Conservation (phyloP, 2,888 invertebrate species). For the Eupithecia abbreviata region DNA sequence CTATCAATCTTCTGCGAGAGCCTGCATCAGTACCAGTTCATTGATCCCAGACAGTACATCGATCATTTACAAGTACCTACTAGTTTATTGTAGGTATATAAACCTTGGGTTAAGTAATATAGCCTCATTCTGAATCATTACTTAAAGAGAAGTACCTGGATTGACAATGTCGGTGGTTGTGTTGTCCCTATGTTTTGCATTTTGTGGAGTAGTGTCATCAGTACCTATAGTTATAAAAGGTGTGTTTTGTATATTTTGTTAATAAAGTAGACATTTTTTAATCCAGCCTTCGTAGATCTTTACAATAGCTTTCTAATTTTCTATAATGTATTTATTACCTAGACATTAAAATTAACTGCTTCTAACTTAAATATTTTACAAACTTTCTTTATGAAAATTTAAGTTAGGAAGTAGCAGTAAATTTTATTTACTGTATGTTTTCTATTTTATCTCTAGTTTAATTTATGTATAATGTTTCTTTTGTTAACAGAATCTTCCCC, state of each 20-base stretch:
- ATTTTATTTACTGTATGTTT: no score
- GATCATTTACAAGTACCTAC: constrained; percentile 30
- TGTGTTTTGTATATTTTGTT: constrained; percentile 35
- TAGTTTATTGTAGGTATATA: constrained; percentile 42
- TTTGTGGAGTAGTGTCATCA: constrained; percentile 45
- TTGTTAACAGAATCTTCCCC: constrained; percentile 60
- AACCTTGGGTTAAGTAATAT: constrained; percentile 43
- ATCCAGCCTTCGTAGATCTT: background rate
- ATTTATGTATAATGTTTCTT: background rate
- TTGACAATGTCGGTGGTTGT: constrained; percentile 41
- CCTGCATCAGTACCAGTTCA: constrained; percentile 38
- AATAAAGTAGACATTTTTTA: background rate
- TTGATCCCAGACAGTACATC: constrained; percentile 37
- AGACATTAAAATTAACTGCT: background rate
- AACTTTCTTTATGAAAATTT: no score
- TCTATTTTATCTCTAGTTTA: background rate
- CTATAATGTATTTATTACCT: background rate
- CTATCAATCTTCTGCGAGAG: constrained; percentile 42
- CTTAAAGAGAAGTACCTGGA: constrained; percentile 38
- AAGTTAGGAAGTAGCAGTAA: no score
- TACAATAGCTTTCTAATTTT: constrained; percentile 1
- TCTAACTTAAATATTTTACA: background rate
- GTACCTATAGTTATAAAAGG: constrained; percentile 64
- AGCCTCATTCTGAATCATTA: constrained; percentile 43
- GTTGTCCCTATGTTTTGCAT: constrained; percentile 34